A percentile compares a stretch with the other conserved stretches of the same genome.
These are phyloP conservation scores for Colletes gigas DNA, from an alignment of 1,140 invertebrate species.

Conservation along the genomic window DNA sequence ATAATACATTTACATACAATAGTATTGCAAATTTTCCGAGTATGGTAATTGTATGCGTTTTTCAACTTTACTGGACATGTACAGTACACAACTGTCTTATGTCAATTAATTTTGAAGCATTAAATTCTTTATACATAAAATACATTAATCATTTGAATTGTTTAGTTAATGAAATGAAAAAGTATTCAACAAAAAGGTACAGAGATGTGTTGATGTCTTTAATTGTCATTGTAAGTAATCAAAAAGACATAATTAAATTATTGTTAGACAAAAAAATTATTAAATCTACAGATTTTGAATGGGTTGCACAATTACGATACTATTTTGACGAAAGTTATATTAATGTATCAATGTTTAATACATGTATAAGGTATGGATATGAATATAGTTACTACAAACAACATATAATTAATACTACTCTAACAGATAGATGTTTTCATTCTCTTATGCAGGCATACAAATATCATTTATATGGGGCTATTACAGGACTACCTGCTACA, in stretches of 20 bases:
- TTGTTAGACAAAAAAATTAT: conserved; percentile 81
- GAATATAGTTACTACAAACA: conserved; percentile 94
- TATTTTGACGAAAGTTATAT: conserved; percentile 90
- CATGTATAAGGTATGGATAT: conserved; percentile 88
- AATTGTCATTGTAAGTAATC: conserved; percentile 84
- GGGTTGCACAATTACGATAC: conserved; percentile 93
- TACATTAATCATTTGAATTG: conserved; percentile 37
- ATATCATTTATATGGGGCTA: conserved; percentile 84
- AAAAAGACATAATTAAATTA: conserved; percentile 83
- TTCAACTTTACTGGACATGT: conserved; percentile 85
- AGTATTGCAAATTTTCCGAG: conserved; percentile 62
- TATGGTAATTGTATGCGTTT: conserved; percentile 84
- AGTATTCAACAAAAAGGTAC: conserved; percentile 81
- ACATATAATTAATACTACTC: conserved; percentile 91
- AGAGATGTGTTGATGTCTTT: conserved; percentile 82
- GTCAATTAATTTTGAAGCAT: conserved; percentile 36
- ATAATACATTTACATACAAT: conserved; percentile 41
- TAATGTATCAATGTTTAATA: conserved; percentile 89
- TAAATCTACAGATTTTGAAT: conserved; percentile 89
- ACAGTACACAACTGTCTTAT: conserved; percentile 79
- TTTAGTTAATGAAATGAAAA: conserved; percentile 73
- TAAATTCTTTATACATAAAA: conserved; percentile 49
- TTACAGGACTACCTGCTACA: conserved; percentile 85
- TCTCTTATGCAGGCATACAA: conserved; percentile 90
- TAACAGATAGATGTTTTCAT: conserved; percentile 96